Percentiles rank a stretch among this genome's conserved stretches.
Evolutionary conservation across 2,888 invertebrate species (phyloP).

Genomic region (Flabesymbios commensalis): DNA sequence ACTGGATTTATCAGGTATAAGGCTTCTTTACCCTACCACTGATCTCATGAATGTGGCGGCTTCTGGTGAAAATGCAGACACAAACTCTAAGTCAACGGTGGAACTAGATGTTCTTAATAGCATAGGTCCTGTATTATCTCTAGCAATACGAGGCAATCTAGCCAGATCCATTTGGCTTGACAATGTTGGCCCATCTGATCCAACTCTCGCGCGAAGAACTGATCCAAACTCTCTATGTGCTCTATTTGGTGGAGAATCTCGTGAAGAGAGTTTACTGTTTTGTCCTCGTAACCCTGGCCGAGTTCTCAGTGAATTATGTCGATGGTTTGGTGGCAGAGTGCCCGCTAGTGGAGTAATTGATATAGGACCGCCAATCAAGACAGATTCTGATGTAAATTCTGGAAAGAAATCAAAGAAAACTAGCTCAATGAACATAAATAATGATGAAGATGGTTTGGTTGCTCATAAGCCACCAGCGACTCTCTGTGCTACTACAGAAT

Average conservation of each 20-base stretch:
- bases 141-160: conserved; percentile 50
- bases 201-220: conserved; percentile 46
- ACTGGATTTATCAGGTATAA: conserved; percentile 48
- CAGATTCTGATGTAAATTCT: too few species aligned
- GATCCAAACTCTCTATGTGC: conserved; percentile 57
- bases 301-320: conserved; percentile 44
- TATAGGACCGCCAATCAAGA: conserved; percentile 38
- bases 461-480: conserved; percentile 42
- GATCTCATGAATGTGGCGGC: conserved; percentile 38
- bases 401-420: neutral
- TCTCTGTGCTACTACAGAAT: conserved; percentile 43
- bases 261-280: conserved; percentile 50
- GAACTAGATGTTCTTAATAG: conserved; percentile 33
- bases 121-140: conserved; percentile 45
- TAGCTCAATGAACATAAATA: neutral
- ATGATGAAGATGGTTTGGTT: neutral
- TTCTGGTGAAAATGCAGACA: too few species aligned
- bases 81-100: too few species aligned
- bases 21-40: conserved; percentile 49
- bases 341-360: conserved; percentile 49
- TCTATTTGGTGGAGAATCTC: conserved; percentile 48
- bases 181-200: conserved; percentile 55
- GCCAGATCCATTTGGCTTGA: conserved; percentile 53
- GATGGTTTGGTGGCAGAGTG: conserved; percentile 57
- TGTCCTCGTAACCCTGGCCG: conserved; percentile 47